Evolutionary conservation across 1,140 invertebrate species (phyloP).

Genomic region (Pararge aegeria): DNA sequence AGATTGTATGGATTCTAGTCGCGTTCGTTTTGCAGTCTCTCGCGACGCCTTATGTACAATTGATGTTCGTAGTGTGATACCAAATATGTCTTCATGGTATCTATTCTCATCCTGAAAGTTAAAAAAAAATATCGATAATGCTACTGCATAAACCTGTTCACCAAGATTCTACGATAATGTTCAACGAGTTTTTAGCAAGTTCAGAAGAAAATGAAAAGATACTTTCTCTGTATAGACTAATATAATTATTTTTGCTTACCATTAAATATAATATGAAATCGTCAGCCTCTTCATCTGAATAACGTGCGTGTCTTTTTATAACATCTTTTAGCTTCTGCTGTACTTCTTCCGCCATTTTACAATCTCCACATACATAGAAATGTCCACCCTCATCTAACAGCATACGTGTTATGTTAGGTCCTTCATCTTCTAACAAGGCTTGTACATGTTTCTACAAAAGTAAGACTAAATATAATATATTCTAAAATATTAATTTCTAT

Average conservation of each 20-base stretch:
- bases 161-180: no score
- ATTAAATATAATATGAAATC: constrained; percentile 90
- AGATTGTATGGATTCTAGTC: constrained; percentile 53
- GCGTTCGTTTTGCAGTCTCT: constrained; percentile 83
- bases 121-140: no score
- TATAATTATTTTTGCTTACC: constrained; percentile 80
- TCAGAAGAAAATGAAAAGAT: no score
- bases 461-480: no score
- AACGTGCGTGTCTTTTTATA: constrained; percentile 88
- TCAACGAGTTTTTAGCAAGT: no score
- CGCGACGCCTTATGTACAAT: constrained; percentile 92
- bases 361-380: constrained; percentile 98
- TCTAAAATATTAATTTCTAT: constrained; percentile 12
- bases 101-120: constrained; percentile 91
- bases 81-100: constrained; percentile 98
- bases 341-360: constrained; percentile 99
- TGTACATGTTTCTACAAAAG: constrained; percentile 95
- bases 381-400: constrained; percentile 91
- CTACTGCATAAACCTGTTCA: no score
- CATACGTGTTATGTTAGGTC: constrained; percentile 87
- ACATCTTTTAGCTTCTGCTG: constrained; percentile 94
- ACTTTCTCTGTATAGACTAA: no score
- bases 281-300: constrained; percentile 89
- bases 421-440: constrained; percentile 90
- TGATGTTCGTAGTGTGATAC: constrained; percentile 93